These are phyloP conservation scores for Catharus ustulatus DNA, from an alignment of 2,797 vertebrate species.

Conservation along the genomic window DNA sequence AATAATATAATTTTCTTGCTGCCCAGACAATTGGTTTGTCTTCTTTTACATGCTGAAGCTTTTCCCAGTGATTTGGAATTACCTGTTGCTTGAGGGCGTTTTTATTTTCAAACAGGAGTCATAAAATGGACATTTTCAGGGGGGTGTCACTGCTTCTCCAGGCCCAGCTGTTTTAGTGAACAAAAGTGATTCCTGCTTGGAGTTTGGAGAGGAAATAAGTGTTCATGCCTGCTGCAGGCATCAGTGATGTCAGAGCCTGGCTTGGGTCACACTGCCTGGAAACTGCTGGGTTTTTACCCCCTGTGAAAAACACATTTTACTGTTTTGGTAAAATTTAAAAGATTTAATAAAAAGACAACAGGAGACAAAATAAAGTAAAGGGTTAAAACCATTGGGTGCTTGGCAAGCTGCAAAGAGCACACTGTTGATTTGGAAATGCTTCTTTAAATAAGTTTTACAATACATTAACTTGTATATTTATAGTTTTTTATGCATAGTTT, in stretches of 20 bases:
- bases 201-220: not conserved
- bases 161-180: not conserved
- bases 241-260: not conserved
- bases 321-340: too few relatives aligned
- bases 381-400: too few relatives aligned
- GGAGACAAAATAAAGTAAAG: too few relatives aligned
- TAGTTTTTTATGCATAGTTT: too few relatives aligned
- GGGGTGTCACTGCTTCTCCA: not conserved
- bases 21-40: not conserved
- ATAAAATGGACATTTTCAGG: not conserved
- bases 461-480: too few relatives aligned
- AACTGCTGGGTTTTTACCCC: not conserved
- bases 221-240: not conserved
- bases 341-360: too few relatives aligned
- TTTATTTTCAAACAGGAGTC: not conserved
- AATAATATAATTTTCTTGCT: not conserved
- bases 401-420: too few relatives aligned
- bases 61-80: not conserved
- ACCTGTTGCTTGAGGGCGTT: not conserved
- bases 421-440: too few relatives aligned
- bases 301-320: too few relatives aligned
- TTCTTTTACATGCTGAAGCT: not conserved
- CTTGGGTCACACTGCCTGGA: not conserved
- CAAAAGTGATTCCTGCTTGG: not conserved
- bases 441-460: too few relatives aligned